Evolutionary conservation across 2,888 invertebrate genomes (phyloP).

Genomic region (Acronicta alni): DNA sequence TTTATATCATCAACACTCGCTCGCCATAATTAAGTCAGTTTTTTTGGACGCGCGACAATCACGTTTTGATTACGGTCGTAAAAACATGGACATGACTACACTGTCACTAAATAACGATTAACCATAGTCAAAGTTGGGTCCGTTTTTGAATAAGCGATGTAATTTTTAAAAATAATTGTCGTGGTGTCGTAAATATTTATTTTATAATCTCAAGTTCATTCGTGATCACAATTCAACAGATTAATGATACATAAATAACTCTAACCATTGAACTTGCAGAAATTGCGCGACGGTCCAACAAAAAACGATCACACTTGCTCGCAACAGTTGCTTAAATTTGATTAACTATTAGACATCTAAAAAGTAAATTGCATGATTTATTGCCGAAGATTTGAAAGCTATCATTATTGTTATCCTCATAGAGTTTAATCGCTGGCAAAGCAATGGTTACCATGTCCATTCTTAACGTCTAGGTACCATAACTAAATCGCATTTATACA

Average conservation of each 20-base stretch:
- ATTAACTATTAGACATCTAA: constrained; percentile 55
- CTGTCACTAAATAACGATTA: constrained; percentile 74
- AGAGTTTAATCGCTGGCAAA: constrained; percentile 35
- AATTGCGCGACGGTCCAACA: constrained; percentile 36
- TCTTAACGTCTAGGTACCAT: constrained; percentile 58
- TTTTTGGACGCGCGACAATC: constrained; percentile 86
- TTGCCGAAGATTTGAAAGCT: constrained; percentile 51
- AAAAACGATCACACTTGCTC: constrained; percentile 53
- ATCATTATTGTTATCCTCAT: constrained; percentile 54
- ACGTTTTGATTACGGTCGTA: constrained; percentile 84
- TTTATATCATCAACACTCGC: constrained; percentile 86
- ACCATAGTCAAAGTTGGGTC: constrained; percentile 61
- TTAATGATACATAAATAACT: constrained; percentile 41
- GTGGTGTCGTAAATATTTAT: constrained; percentile 35
- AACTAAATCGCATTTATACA: constrained; percentile 60
- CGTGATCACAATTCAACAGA: constrained; percentile 29
- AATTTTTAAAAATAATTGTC: constrained; percentile 56
- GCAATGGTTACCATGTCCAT: constrained; percentile 59
- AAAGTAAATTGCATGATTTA: constrained; percentile 59
- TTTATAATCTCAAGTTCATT: constrained; percentile 24
- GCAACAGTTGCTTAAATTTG: constrained; percentile 57
- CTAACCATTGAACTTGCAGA: constrained; percentile 40
- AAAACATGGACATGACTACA: constrained; percentile 76
- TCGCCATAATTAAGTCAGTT: constrained; percentile 84
- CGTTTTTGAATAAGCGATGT: constrained; percentile 57